Conservation (phyloP, 2,797 vertebrate genomes). For the Pampus argenteus region DNA sequence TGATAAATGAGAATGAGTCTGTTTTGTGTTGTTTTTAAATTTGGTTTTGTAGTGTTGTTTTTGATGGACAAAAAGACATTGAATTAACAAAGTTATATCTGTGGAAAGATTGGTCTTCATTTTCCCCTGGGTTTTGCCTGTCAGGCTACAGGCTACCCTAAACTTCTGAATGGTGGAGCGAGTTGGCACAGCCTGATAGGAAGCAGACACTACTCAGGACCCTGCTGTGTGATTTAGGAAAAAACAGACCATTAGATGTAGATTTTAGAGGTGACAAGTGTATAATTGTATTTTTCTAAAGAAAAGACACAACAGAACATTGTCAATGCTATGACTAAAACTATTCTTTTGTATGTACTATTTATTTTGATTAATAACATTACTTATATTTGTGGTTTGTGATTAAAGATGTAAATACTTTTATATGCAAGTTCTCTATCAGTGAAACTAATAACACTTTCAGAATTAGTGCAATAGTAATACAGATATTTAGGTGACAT, state of each 20-base stretch:
- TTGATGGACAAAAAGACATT: conserved; percentile 7
- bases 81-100: background rate
- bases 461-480: no score
- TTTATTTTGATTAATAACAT: background rate
- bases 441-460: no score
- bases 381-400: background rate
- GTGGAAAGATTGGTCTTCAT: background rate
- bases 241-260: background rate
- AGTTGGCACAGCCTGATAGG: background rate
- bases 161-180: background rate
- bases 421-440: no score
- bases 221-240: background rate
- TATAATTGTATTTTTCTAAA: no score
- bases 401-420: background rate
- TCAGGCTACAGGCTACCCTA: background rate
- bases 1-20: conserved; percentile 5
- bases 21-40: background rate
- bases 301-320: no score
- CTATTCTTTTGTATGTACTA: background rate
- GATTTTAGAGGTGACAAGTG: no score
- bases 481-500: no score
- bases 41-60: no score
- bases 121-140: background rate
- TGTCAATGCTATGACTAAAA: background rate
- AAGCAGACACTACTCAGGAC: background rate